phyloP scores from a whole-genome alignment of 2,113 vertebrate genomes.

The Pedetes capensis region DNA sequence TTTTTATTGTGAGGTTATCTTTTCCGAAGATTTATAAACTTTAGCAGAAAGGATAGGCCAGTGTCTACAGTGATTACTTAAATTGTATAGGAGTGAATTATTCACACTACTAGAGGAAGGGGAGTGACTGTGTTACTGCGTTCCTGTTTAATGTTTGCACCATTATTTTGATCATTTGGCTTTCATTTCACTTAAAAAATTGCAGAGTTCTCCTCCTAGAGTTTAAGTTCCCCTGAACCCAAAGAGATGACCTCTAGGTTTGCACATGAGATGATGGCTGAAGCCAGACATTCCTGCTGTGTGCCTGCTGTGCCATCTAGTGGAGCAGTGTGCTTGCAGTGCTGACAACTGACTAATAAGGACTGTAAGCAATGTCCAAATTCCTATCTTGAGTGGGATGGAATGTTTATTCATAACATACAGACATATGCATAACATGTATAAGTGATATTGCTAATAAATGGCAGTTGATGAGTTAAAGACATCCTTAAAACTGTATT shows the following conservation, averaged over 20 bases:
- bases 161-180: not conserved
- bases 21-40: not conserved
- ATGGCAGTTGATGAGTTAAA: not conserved
- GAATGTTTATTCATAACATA: not conserved
- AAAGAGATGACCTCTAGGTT: not conserved
- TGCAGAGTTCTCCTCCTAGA: not conserved
- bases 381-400: not conserved
- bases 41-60: not conserved
- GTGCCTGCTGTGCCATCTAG: not conserved
- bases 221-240: not conserved
- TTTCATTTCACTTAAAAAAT: not conserved
- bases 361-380: not conserved
- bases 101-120: not conserved
- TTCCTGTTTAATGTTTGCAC: not conserved
- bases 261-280: no score
- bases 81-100: not conserved
- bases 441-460: not conserved
- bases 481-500: not conserved
- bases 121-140: not conserved
- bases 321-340: not conserved
- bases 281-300: not conserved
- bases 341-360: no score
- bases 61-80: not conserved
- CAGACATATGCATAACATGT: not conserved
- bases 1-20: not conserved